Percentiles rank a stretch among this genome's conserved stretches.
phyloP scores from a whole-genome alignment of 1,140 invertebrate genomes.

The Psix sp. region DNA sequence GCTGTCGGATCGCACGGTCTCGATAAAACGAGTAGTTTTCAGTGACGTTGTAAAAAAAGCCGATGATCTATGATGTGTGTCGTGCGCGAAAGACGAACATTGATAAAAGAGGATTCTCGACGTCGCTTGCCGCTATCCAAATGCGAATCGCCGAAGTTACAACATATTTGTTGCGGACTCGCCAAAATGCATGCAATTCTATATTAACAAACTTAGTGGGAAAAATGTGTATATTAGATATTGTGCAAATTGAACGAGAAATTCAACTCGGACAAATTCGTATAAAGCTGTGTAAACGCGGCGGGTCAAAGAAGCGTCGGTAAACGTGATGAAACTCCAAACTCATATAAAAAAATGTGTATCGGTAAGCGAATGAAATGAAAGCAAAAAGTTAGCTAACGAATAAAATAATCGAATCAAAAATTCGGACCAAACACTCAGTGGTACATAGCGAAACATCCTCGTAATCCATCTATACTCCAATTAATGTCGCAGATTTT shows the following conservation, averaged over 20 bases:
- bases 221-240: no score
- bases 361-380: neutral
- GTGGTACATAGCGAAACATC: neutral
- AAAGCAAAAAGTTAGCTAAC: neutral
- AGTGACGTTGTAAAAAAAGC: constrained; percentile 18
- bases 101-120: constrained; percentile 22
- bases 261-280: no score
- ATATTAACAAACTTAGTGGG: no score
- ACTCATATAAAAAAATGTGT: no score
- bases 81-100: constrained; percentile 19
- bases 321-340: no score
- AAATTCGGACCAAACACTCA: neutral
- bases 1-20: constrained; percentile 45
- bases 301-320: no score
- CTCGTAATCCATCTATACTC: constrained; percentile 6
- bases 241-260: no score
- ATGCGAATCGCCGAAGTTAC: neutral
- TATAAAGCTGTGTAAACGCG: no score
- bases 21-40: constrained; percentile 44
- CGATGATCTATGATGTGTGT: constrained; percentile 46
- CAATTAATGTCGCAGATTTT: constrained; percentile 7
- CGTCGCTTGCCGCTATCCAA: neutral
- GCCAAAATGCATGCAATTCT: no score
- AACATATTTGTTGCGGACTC: no score
- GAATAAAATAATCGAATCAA: constrained; percentile 1